Base-by-base conservation (phyloP, 2,888 invertebrate species). In the Anthophora plumipes region DNA sequence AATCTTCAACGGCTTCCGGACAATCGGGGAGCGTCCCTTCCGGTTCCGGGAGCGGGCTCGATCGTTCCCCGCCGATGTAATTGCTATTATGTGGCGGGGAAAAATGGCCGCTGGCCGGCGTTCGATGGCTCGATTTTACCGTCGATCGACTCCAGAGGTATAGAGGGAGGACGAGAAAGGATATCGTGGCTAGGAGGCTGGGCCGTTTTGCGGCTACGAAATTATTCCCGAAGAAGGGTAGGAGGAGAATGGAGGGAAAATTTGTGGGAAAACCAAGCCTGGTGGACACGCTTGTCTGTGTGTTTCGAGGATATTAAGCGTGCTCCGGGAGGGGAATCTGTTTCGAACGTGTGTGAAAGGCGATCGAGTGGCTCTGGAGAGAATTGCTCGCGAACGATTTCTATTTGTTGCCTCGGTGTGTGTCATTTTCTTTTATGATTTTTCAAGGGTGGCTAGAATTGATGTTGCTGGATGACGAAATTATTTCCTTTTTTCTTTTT, bases 1-100 rank as follows among this genome's bases (percentile, higher is more conserved):
- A 87, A 87, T 87, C 88, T 88, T 87, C 66, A 59, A 74, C 73
- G 83, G 73, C 88, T 88, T 89, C 88, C 88, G 88, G 86, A 78
- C 84, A 89, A 84, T 83, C 88, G 86, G 61, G 64, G 66, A 76
- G 67, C 79, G 85, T 85, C 86, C 84, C 89, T 83, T 88, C 88
- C 89, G 84, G 69, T 86, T 84, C 86, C 83, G 82, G 85, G 70
- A 31, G 77, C 77, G 25, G 41, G 71, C 76, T 85, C 83, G 80
- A 77, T 85, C 80, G 75, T 82, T 80, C 48, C 80, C 78, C 72
- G 77, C 63, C 76, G 39, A 74, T 77, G 73, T 83, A 84, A 84
- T 84, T 83, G 84, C 80, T 75, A 67, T 83, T 83, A 83, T 77
- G 80, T 76, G 67, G 66, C 70, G 59, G 59, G 72, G 81, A 75